Evolutionary conservation across 2,888 invertebrate genomes (phyloP), one percentile per base, ranked within the genome.

Genomic region (Thera britannica): DNA sequence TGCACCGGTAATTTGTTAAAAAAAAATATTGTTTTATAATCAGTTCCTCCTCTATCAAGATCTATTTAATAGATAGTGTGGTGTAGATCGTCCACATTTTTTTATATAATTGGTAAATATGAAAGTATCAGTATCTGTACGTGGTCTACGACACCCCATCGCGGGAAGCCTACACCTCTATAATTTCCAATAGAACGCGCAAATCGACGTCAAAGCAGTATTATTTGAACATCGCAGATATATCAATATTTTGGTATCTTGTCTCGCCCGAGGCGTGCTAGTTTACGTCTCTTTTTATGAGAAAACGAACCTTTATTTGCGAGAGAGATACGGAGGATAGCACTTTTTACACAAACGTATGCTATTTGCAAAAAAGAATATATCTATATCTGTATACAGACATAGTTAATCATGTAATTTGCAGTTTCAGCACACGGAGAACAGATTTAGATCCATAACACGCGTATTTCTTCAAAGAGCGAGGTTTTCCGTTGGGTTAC

Each of bases 181-280:
- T 84, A 82, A 84, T 83, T 84, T 85, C 84, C 85, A 83, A 82
- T 80, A 83, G 83, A 81, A 73, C 79, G 83, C 79, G 77, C 83
- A 80, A 83, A 83, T 83, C 79, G 81, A 83, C 77, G 76, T 77
- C 76, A 77, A 77, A 80, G 75, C 76, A 73, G 79, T 80, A 74
- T 83, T 82, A 58, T 66, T 69, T 48, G 55, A 41, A 56, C 81
- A 83, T 81, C 75, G 70, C 56, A 68, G 65, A 62, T 72, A 70
- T 73, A 75, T 75, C 72, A 80, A 79, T 76, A 76, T 79, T 79
- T 79, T 78, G 75, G 78, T 76, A 76, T 77, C 78, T 78, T 75
- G 72, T 66, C 75, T 77, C 70, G 72, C 75, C 61, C 49, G 46
- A 58, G 71, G 75, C 77, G 8, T 49, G 77, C 80, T 78, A 74